Percentiles rank a stretch among this genome's conserved stretches.
Evolutionary conservation across 2,797 vertebrate species (phyloP).

Genomic region (Acanthornis magna): DNA sequence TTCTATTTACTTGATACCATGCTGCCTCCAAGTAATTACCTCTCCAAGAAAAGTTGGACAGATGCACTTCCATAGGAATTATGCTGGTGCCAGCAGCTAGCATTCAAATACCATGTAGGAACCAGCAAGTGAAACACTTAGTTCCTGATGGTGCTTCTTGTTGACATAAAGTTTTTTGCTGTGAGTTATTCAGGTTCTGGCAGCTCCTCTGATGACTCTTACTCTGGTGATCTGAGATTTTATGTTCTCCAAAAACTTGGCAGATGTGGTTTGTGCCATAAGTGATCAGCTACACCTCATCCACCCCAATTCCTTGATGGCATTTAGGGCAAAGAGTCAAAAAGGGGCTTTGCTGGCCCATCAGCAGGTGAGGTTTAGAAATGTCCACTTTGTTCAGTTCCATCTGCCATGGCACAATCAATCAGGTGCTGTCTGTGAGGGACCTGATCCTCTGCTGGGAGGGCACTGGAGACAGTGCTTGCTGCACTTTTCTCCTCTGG

Average conservation of each 20-base stretch:
- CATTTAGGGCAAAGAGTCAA: neutral
- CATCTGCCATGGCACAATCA: rapidly evolving
- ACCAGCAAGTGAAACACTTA: neutral
- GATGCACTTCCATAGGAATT: neutral
- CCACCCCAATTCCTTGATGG: neutral
- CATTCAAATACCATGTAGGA: neutral
- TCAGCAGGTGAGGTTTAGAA: neutral
- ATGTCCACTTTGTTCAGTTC: neutral
- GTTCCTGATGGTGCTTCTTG: neutral
- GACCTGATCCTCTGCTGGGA: neutral
- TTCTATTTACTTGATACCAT: neutral
- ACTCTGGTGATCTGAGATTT: neutral
- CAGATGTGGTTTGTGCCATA: neutral
- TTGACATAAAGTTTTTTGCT: neutral
- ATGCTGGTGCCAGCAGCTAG: neutral
- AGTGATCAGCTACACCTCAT: neutral
- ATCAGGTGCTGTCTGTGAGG: rapidly evolving
- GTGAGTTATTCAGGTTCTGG: neutral
- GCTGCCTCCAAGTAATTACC: neutral
- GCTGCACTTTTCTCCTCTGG: neutral
- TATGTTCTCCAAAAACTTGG: neutral
- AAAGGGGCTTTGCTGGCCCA: neutral
- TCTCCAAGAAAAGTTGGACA: neutral
- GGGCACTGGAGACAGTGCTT: neutral
- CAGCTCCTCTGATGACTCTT: neutral